Evolutionary conservation across 2,797 vertebrate genomes (phyloP), one percentile per base, ranked within the genome.

Genomic region (Anableps anableps): DNA sequence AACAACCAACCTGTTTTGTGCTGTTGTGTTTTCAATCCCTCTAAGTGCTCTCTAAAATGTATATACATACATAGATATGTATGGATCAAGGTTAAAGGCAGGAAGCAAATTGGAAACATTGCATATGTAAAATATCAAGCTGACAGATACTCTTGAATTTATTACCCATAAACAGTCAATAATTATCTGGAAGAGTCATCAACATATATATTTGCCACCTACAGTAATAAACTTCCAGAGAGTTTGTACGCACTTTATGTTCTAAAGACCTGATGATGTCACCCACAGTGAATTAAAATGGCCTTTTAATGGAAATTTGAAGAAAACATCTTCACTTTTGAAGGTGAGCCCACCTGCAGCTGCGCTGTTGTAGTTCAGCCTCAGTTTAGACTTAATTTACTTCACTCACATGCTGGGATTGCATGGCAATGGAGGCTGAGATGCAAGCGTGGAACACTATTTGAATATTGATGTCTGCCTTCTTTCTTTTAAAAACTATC

Each of bases 1-100:
- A 41, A 16, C 45, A 86, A 85, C 72, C 82, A 80, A 86, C 79
- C 83, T 84, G 75, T 78, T 83, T 86, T 75, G 72, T 48, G 58
- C 38, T 83, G 78, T 82, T 0, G 21, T 14, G 9, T 21, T 68
- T 38, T 68, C 3, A 3, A 36, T 26, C 9, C 36, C 82, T 83
- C 86, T 77, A 83, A 70, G 31, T 58, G n/a, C 89, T 87, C 75
- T 81, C 7, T 51, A 80, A 76, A 81, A 51, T 8, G 19, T 75
- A 38, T 68, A 9, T 50, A 34, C 0, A 51, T 68, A 70, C 19
- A 21, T 51, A 21, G 19, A 21, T 50, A 83, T 29, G 74, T 48
- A 81, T 60, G 58, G 45, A n/a, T 76, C 19, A 23, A 14, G 71
- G 62, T n/a, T 34, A 13, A 45, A 43, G 62, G 51, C 72, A 43